These are phyloP conservation scores for Xenotilapia caudafasciata DNA, from an alignment of 2,113 vertebrate species.

Conservation along the genomic window DNA sequence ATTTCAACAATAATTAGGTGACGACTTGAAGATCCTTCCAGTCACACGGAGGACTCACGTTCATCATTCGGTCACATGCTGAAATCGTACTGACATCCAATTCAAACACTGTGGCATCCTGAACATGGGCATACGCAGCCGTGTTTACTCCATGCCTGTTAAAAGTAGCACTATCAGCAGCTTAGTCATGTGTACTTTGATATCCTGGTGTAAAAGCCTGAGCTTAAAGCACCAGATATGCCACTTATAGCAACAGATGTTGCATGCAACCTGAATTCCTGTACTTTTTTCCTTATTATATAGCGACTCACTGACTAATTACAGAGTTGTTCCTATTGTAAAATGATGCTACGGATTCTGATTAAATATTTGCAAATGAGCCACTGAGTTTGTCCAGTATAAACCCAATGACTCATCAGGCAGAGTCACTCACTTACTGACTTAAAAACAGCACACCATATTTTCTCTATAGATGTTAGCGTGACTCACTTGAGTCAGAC, in stretches of 20 bases:
- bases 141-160: background rate
- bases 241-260: background rate
- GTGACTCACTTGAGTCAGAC: slow-evolving; percentile 32
- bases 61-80: background rate
- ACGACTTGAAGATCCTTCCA: background rate
- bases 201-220: background rate
- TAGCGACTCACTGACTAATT: background rate
- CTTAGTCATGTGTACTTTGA: background rate
- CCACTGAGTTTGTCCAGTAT: background rate
- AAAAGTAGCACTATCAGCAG: background rate
- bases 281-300: background rate
- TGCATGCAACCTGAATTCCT: background rate
- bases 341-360: background rate
- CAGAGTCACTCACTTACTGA: background rate
- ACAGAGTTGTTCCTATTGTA: background rate
- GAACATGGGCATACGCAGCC: background rate
- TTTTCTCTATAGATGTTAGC: background rate
- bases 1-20: background rate
- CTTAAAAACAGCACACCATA: background rate
- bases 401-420: slow-evolving; percentile 10
- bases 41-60: background rate
- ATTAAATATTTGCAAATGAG: background rate
- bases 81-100: background rate
- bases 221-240: background rate
- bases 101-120: background rate